Conservation (phyloP, 2,888 invertebrate species). For the Drosophila neonasuta region DNA sequence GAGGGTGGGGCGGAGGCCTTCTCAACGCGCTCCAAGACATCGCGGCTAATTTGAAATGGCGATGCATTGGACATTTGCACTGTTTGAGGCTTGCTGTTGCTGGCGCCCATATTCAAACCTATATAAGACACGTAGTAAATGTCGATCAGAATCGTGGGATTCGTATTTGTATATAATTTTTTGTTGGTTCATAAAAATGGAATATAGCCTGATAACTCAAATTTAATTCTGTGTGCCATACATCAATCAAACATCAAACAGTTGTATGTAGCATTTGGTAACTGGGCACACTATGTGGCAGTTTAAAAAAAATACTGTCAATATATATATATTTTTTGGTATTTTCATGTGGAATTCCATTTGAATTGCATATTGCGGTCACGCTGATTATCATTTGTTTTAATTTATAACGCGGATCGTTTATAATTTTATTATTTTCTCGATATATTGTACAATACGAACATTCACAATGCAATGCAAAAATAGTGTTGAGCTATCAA, state of each 20-base stretch:
- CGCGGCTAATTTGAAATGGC: slow-evolving; percentile 55
- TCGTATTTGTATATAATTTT: slow-evolving; percentile 38
- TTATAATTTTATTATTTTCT: not conserved
- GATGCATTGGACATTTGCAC: slow-evolving; percentile 55
- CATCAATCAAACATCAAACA: not conserved
- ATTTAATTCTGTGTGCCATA: slow-evolving; percentile 31
- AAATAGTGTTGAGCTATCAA: not conserved
- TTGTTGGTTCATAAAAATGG: slow-evolving; percentile 35
- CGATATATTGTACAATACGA: not conserved
- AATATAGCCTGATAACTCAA: slow-evolving; percentile 35
- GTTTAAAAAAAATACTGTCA: not conserved
- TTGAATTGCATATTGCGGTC: not conserved
- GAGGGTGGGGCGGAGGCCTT: slow-evolving; percentile 13
- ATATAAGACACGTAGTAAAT: slow-evolving; percentile 22
- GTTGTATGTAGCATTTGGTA: no score
- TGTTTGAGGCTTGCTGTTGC: slow-evolving; percentile 62
- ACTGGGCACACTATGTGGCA: not conserved
- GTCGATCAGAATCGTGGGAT: slow-evolving; percentile 17
- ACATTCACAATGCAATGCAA: not conserved
- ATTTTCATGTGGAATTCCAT: not conserved
- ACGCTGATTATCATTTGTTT: not conserved
- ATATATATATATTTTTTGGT: not conserved
- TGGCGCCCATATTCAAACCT: slow-evolving; percentile 59
- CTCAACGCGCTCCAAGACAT: slow-evolving; percentile 58
- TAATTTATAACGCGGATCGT: not conserved